These are phyloP conservation scores for Siniperca chuatsi DNA, from an alignment of 2,113 vertebrate species.

Conservation along the genomic window DNA sequence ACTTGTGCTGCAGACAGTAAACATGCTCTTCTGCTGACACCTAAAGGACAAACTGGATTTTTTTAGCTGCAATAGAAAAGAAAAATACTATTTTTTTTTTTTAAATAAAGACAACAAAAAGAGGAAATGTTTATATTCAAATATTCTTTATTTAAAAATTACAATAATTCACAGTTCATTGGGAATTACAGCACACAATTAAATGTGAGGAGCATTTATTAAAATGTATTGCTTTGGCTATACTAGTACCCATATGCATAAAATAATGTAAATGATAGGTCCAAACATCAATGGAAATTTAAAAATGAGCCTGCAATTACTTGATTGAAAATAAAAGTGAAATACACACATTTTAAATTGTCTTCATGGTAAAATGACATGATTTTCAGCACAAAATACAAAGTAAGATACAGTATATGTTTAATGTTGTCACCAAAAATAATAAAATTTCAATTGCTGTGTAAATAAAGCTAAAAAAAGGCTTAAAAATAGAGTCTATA, in stretches of 20 bases:
- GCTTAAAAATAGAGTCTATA: slow-evolving; percentile 60
- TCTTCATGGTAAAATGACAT: slow-evolving; percentile 5
- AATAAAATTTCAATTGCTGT: slow-evolving; percentile 44
- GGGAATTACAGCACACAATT: slow-evolving; percentile 67
- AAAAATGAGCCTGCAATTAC: not conserved
- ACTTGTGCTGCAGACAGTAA: slow-evolving; percentile 35
- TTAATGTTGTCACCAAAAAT: slow-evolving; percentile 34
- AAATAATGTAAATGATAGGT: slow-evolving; percentile 54
- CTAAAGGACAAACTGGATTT: slow-evolving; percentile 79
- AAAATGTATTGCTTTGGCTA: slow-evolving; percentile 72
- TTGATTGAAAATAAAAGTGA: slow-evolving; percentile 29
- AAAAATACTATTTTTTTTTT: not conserved
- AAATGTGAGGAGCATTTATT: slow-evolving; percentile 54
- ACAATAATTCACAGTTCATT: slow-evolving; percentile 81
- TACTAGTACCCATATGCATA: slow-evolving; percentile 55
- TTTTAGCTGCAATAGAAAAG: slow-evolving; percentile 32
- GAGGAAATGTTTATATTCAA: slow-evolving; percentile 31
- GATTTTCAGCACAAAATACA: slow-evolving; percentile 34
- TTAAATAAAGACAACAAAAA: not conserved
- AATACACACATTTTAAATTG: slow-evolving; percentile 27
- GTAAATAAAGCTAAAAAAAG: slow-evolving; percentile 55
- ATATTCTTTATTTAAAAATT: slow-evolving; percentile 77
- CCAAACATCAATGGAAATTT: slow-evolving; percentile 25
- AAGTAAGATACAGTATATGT: slow-evolving; percentile 38
- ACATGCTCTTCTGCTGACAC: slow-evolving; percentile 78